Evolutionary conservation across 2,888 invertebrate species (phyloP), one percentile per base, ranked within the genome.

Genomic region (Schrankia costaestrigalis): DNA sequence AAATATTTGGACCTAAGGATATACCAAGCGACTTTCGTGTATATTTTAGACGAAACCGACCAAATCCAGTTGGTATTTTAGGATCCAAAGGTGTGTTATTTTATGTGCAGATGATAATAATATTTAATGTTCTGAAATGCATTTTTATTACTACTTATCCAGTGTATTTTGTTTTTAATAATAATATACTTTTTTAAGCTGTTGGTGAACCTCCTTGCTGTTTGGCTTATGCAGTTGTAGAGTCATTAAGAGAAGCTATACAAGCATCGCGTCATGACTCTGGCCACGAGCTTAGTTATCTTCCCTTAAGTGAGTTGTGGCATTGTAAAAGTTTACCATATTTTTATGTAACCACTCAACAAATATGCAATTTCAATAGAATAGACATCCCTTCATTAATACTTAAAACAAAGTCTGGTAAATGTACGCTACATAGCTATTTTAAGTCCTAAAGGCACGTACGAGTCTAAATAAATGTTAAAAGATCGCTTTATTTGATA

Each of bases 51-150:
- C 54, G 63, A 10, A 55, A 51, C 11, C 35, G 61, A n/a, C 46
- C 53, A 2, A 74, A 71, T 31, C 69, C 71, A 28, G 65, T 69
- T 32, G 74, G 74, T 3, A 68, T 71, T 39, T 52, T 72, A 31
- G 72, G 73, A 26, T 73, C 71, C 10, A 73, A 73, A 71, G 66
- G 73, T 72, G 47, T n/a, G n/a, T n/a, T n/a, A n/a, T n/a, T n/a
- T n/a, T n/a, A n/a, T n/a, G n/a, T n/a, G n/a, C n/a, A n/a, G n/a
- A n/a, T n/a, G n/a, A n/a, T n/a, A n/a, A n/a, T n/a, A n/a, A n/a
- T n/a, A n/a, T n/a, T n/a, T n/a, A n/a, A n/a, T n/a, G n/a, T n/a
- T n/a, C n/a, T n/a, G n/a, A n/a, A n/a, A n/a, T n/a, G n/a, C n/a
- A n/a, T n/a, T n/a, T n/a, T n/a, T n/a, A n/a, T n/a, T n/a, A n/a